Evolutionary conservation across 2,797 vertebrate genomes (phyloP).

Genomic region (Lacerta bilineata): DNA sequence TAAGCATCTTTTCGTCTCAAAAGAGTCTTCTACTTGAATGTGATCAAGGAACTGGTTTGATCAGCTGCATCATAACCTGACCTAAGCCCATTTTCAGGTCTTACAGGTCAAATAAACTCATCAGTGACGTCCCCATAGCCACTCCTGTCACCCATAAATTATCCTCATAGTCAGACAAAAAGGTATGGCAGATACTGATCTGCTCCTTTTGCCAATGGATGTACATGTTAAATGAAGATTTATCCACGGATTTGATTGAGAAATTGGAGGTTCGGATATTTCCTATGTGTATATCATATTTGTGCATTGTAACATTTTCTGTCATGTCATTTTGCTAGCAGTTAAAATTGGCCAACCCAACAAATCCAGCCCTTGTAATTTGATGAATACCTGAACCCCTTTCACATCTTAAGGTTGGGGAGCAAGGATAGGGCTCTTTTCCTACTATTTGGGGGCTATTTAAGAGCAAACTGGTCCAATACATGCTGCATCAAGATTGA

Average conservation of each 20-base stretch:
- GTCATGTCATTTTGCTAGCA: neutral
- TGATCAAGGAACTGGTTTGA: neutral
- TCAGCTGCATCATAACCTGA: neutral
- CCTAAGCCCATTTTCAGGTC: neutral
- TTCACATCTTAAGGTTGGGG: neutral
- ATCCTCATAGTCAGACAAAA: no score
- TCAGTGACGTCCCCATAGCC: no score
- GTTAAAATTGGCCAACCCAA: neutral
- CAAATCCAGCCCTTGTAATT: neutral
- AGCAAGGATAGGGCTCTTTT: neutral
- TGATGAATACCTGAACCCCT: neutral
- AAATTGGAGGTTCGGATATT: neutral
- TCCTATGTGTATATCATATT: neutral
- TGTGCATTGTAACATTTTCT: neutral
- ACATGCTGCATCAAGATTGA: neutral
- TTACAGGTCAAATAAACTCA: neutral
- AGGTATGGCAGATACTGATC: no score
- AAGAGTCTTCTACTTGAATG: fast-evolving
- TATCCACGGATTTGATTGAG: no score
- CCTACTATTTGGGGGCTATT: neutral
- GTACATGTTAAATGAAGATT: no score
- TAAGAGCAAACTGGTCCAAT: neutral
- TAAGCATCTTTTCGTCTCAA: neutral
- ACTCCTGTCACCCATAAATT: neutral
- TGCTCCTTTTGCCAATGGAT: no score